Conservation (phyloP, 2,113 vertebrate species). For the Cebidichthys violaceus region DNA sequence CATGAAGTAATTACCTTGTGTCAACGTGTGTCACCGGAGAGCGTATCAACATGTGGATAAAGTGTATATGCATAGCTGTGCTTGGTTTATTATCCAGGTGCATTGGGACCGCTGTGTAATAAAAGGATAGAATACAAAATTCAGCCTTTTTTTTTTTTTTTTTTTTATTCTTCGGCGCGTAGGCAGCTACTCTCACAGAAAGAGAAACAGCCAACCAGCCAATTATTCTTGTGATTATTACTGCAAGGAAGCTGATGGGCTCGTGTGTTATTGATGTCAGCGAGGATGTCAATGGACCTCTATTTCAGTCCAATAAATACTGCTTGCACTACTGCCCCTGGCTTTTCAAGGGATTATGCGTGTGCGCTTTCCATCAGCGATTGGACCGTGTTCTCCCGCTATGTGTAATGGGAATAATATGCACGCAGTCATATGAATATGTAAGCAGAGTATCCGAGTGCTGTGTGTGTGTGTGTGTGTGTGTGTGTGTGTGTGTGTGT, state of each 20-base stretch:
- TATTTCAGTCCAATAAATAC: slow-evolving; percentile 67
- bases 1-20: slow-evolving; percentile 56
- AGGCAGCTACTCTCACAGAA: slow-evolving; percentile 43
- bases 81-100: slow-evolving; percentile 70
- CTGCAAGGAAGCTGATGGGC: slow-evolving; percentile 52
- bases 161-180: slow-evolving; percentile 39
- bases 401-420: slow-evolving; percentile 51
- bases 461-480: not conserved
- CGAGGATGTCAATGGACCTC: slow-evolving; percentile 63
- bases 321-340: slow-evolving; percentile 63
- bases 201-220: slow-evolving; percentile 56
- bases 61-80: slow-evolving; percentile 45
- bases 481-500: not conserved
- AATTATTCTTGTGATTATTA: slow-evolving; percentile 71
- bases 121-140: slow-evolving; percentile 55
- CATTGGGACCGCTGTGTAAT: slow-evolving; percentile 57
- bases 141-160: too few relatives aligned
- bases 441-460: slow-evolving; percentile 37
- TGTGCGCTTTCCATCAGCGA: slow-evolving; percentile 37
- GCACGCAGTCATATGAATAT: slow-evolving; percentile 50
- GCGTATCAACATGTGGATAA: slow-evolving; percentile 53
- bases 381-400: slow-evolving; percentile 49
- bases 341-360: slow-evolving; percentile 61
- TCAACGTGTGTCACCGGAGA: slow-evolving; percentile 50
- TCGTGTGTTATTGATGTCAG: slow-evolving; percentile 73